Base-by-base conservation (phyloP, 2,888 invertebrate species). In the Acrobasis consociella region DNA sequence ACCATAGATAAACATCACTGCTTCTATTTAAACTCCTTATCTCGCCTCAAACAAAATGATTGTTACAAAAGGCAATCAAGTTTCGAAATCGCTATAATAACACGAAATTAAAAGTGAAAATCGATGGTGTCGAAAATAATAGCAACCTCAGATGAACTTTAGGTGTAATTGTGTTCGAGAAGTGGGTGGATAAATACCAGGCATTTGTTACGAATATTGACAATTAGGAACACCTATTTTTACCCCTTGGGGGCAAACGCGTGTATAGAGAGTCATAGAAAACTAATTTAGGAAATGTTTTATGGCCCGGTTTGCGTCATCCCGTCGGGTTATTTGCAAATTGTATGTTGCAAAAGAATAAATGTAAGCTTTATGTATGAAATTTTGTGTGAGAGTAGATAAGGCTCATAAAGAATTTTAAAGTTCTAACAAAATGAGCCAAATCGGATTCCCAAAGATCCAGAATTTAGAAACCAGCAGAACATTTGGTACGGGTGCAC, bases 201-300 rank as follows among this genome's bases (percentile, higher is more conserved):
- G 17, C 49, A 62, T 62, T 53, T 55, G 55, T 62, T 62, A 49
- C 15, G 10, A 31, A 37, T 46, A 62, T 62, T 49, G 49, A 62
- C 55, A 49, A 62, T 62, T 55, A 62, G 49, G 9, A 62, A 62
- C 62, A 62, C 62, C 62, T 62, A 53, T 62, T 52, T n/a, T 49
- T 46, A 49, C 16, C 55, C 62, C 62, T 22, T 55, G 8, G 49
- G 55, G 62, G 55, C 49, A 62, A 55, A 62, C 9, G 13, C 39
- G 46, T 62, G 53, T 16, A 39, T 51, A 42, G 1, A 58, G 58
- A 13, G 55, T 56, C 7, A 46, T 52, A 42, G 8, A 60, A 53
- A 60, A 39, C 22, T 46, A 46, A 53, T 60, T 53, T 52, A 39
- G 37, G 10, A 60, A 42, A 60, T 60, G 42, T 53, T 60, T 60